Evolutionary conservation across 2,797 vertebrate genomes (phyloP).

Genomic region (Brachyrhaphis roseni): DNA sequence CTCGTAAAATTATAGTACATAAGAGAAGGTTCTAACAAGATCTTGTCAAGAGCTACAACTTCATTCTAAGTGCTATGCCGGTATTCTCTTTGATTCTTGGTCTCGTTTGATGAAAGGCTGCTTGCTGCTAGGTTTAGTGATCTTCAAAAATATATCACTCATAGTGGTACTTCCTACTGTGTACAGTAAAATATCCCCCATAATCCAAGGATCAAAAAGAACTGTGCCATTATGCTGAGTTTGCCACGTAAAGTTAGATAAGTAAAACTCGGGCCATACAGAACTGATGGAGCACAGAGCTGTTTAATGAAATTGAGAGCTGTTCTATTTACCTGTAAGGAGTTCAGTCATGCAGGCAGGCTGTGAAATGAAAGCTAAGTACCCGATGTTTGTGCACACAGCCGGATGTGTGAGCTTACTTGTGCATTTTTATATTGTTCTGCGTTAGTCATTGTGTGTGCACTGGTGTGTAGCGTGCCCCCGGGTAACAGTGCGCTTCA

Average conservation of each 20-base stretch:
- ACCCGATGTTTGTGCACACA: constrained; percentile 44
- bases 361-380: constrained; percentile 60
- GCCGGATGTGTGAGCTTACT: constrained; percentile 33
- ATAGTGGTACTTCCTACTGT: constrained; percentile 30
- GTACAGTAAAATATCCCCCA: constrained; percentile 37
- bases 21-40: constrained; percentile 4
- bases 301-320: constrained; percentile 59
- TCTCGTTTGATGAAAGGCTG: constrained; percentile 20
- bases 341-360: constrained; percentile 40
- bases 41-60: not conserved
- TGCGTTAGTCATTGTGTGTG: constrained; percentile 15
- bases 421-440: constrained; percentile 40
- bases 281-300: constrained; percentile 39
- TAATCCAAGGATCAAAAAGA: constrained; percentile 38
- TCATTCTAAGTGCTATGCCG: not conserved
- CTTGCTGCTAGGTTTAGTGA: constrained; percentile 4
- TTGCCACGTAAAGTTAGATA: constrained; percentile 40
- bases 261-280: constrained; percentile 52
- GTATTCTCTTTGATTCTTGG: constrained; percentile 25
- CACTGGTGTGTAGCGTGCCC: constrained; percentile 46
- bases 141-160: constrained; percentile 23
- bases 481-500: constrained; percentile 61
- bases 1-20: not conserved
- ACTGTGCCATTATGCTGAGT: constrained; percentile 46
- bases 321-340: constrained; percentile 60